Percentiles rank a stretch among this genome's conserved stretches.
phyloP scores from a whole-genome alignment of 2,797 vertebrate genomes.

The Sparidentex hasta region DNA sequence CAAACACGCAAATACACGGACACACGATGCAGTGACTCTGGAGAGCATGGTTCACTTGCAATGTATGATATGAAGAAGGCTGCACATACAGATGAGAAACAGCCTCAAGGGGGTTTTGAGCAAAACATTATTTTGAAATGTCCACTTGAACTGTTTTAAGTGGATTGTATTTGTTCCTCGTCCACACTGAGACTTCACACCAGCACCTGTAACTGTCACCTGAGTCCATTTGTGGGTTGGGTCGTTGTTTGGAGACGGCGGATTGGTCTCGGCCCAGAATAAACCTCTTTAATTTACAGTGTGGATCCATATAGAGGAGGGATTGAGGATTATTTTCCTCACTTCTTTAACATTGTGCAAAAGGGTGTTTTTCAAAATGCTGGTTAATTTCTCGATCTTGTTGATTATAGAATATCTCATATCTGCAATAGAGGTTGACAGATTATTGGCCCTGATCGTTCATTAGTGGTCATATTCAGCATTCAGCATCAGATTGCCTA shows the following conservation, averaged over 20 bases:
- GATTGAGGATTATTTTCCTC: too few relatives aligned
- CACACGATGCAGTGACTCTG: constrained; percentile 28
- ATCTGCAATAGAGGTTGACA: too few relatives aligned
- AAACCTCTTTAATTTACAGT: too few relatives aligned
- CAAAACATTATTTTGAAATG: constrained; percentile 10
- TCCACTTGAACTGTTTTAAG: background rate
- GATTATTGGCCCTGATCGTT: too few relatives aligned
- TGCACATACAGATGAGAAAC: constrained; percentile 14
- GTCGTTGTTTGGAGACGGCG: too few relatives aligned
- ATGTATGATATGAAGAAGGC: constrained; percentile 18
- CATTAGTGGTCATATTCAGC: too few relatives aligned
- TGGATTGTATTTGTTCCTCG: background rate
- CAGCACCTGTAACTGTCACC: background rate
- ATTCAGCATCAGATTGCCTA: too few relatives aligned
- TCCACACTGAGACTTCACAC: background rate
- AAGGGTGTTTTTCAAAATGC: too few relatives aligned
- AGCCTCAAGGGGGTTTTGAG: constrained; percentile 5
- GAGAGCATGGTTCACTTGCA: constrained; percentile 31
- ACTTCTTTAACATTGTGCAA: too few relatives aligned
- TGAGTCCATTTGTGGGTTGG: too few relatives aligned
- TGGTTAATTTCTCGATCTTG: background rate
- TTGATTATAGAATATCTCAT: background rate
- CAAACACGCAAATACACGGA: constrained; percentile 3
- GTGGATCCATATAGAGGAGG: too few relatives aligned
- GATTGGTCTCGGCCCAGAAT: too few relatives aligned